Evolutionary conservation across 2,888 invertebrate species (phyloP).

Genomic region (Oegoconia quadripuncta): DNA sequence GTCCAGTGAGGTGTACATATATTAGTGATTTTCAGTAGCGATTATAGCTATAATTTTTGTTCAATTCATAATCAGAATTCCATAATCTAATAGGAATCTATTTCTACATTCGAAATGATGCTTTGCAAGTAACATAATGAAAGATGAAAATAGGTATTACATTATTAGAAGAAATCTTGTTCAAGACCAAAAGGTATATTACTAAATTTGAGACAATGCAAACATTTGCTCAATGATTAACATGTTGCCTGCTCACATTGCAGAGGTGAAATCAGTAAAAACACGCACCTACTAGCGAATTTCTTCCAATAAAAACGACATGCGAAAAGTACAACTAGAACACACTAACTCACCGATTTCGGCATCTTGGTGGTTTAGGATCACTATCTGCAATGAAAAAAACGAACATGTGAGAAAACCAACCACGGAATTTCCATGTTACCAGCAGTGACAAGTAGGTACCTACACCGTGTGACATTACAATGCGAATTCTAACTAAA

Average conservation of each 20-base stretch:
- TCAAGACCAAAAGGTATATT: no score
- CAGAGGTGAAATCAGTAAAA: constrained; percentile 64
- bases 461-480: constrained; percentile 43
- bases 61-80: no score
- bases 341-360: constrained; percentile 79
- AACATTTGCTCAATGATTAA: constrained; percentile 38
- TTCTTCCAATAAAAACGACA: no score
- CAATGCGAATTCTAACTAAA: constrained; percentile 42
- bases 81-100: no score
- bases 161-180: no score
- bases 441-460: constrained; percentile 34
- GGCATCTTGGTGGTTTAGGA: constrained; percentile 79
- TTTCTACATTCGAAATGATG: no score
- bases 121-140: no score
- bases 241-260: constrained; percentile 55
- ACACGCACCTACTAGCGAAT: constrained; percentile 27
- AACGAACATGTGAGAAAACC: constrained; percentile 43
- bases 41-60: no score
- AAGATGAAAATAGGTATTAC: no score
- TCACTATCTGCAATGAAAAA: constrained; percentile 72
- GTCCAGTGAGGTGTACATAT: no score
- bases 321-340: constrained; percentile 12
- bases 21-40: no score
- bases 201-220: constrained; percentile 19
- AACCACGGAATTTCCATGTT: constrained; percentile 39